These are phyloP conservation scores for Pogonocichla stellata DNA, from an alignment of 2,113 vertebrate genomes.

Conservation along the genomic window DNA sequence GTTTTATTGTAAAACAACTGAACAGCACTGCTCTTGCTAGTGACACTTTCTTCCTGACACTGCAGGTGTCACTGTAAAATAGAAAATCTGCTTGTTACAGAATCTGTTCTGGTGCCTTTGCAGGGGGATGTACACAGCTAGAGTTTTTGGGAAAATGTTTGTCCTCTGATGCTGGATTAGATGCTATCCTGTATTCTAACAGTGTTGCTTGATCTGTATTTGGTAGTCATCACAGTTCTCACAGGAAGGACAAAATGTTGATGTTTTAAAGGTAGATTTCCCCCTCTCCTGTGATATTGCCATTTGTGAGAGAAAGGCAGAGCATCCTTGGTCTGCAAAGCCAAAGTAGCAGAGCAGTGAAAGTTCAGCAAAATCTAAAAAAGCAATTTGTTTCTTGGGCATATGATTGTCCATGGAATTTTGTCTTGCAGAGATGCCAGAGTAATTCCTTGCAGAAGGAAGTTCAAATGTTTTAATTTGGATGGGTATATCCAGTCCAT, in stretches of 20 bases:
- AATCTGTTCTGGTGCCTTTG: background rate
- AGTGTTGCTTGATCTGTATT: background rate
- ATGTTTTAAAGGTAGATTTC: background rate
- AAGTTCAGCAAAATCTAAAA: background rate
- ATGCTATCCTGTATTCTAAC: background rate
- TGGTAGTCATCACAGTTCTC: accelerated
- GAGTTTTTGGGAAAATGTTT: background rate
- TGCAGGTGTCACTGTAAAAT: slow-evolving; percentile 62
- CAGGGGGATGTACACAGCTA: background rate
- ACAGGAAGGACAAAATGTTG: background rate
- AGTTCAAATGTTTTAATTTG: background rate
- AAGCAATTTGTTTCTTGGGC: background rate
- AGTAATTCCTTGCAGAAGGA: background rate
- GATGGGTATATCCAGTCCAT: background rate
- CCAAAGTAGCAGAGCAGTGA: background rate
- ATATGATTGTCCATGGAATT: background rate
- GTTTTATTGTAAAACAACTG: background rate
- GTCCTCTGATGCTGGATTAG: background rate
- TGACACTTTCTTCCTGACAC: slow-evolving; percentile 10
- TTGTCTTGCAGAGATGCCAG: background rate
- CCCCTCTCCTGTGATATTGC: background rate
- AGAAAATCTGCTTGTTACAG: background rate
- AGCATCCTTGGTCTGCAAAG: background rate
- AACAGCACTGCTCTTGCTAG: background rate
- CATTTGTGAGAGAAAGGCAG: background rate